phyloP scores from a whole-genome alignment of 2,888 invertebrate species.

The Mylabris sibirica region DNA sequence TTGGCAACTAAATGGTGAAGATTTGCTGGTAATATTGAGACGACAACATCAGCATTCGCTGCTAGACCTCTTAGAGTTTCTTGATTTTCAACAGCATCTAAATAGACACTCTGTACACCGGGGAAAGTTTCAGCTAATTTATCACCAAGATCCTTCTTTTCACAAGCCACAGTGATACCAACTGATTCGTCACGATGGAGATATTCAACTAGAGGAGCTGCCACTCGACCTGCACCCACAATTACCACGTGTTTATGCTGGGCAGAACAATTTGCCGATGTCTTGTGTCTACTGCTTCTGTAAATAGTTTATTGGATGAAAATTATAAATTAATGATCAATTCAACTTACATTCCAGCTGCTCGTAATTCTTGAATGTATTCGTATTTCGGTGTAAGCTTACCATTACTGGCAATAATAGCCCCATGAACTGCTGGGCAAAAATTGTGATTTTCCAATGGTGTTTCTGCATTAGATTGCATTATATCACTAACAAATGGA shows the following conservation, averaged over 20 bases:
- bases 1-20: conserved; percentile 87
- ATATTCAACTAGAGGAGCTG: conserved; percentile 94
- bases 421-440: conserved; percentile 75
- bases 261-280: conserved; percentile 53
- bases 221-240: conserved; percentile 91
- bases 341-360: conserved; percentile 55
- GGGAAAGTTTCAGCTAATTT: conserved; percentile 78
- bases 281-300: conserved; percentile 53
- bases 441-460: conserved; percentile 82
- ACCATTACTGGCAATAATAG: conserved; percentile 97
- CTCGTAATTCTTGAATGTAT: conserved; percentile 91
- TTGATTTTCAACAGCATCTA: conserved; percentile 76
- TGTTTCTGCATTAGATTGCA: conserved; percentile 81
- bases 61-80: conserved; percentile 77
- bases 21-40: conserved; percentile 90
- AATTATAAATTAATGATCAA: neutral
- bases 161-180: conserved; percentile 74
- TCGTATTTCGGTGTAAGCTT: conserved; percentile 89
- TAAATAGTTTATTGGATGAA: conserved; percentile 23
- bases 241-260: conserved; percentile 77
- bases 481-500: conserved; percentile 89
- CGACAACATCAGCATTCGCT: conserved; percentile 76
- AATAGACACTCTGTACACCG: conserved; percentile 79
- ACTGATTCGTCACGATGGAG: conserved; percentile 82
- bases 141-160: conserved; percentile 87